Base-by-base conservation (phyloP, 2,888 invertebrate genomes). In the Bombyx huttoni region DNA sequence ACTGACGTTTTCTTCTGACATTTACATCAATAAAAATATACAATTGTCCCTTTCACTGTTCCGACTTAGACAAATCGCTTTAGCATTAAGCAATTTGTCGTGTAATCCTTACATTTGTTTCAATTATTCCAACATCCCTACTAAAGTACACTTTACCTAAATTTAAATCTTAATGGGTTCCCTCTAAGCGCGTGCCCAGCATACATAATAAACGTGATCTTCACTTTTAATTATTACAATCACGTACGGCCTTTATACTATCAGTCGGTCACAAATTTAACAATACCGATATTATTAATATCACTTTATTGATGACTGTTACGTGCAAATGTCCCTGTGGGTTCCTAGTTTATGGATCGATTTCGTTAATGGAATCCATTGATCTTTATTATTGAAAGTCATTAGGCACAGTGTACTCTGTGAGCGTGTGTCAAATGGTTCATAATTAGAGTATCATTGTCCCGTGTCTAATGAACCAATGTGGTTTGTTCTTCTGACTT, bases 41-140 rank as follows among this genome's bases (percentile, higher is more conserved):
- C 78, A 78, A 76, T 73, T 73, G 75, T 70, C 65, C 69, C 67
- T 77, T 77, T 73, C 70, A 76, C 67, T 68, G 67, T 61, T 64
- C 59, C 70, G 81, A 86, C 82, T 82, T 84, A 80, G 78, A 88
- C 73, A 87, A 87, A 88, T 88, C 78, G 78, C 81, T 73, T 65
- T 84, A 86, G 83, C 82, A 87, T 87, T 87, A 83, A 67, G 86
- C 86, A 86, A 87, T 83, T 83, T 84, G 85, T 86, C 73, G 82
- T 84, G 81, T 86, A 87, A 88, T 83, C 84, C 81, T 63, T 68
- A 72, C 87, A 87, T 88, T 87, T 84, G 80, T 88, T 86, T 86
- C 86, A 87, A 87, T 88, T 87, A 88, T 81, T 73, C 70, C 67
- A 68, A 73, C 72, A 24, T 80, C 85, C 80, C 83, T 75, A 70